These are phyloP conservation scores for Periophthalmodon schlosseri DNA, from an alignment of 2,113 vertebrate species.

Conservation along the genomic window DNA sequence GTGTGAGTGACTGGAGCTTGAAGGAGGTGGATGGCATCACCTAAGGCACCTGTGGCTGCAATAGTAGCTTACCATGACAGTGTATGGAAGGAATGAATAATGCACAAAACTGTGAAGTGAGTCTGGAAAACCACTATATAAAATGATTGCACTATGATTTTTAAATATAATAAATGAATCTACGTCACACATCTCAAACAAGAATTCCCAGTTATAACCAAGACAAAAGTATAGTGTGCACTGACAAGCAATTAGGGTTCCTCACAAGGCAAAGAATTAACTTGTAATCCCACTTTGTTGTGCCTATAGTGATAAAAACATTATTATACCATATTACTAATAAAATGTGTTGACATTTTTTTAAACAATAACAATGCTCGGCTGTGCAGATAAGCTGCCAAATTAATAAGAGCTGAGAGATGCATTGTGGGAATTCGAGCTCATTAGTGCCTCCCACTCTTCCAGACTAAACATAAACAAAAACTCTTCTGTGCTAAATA, in stretches of 20 bases:
- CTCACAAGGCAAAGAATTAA: background rate
- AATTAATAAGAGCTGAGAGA: slow-evolving; percentile 1
- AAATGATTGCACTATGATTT: too few species aligned
- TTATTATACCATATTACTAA: background rate
- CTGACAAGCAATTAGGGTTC: background rate
- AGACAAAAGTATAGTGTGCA: background rate
- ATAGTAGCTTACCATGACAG: too few species aligned
- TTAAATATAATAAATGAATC: too few species aligned
- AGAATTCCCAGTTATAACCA: too few species aligned
- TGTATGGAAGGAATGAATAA: too few species aligned
- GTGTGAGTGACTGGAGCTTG: too few species aligned
- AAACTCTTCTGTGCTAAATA: slow-evolving; percentile 1
- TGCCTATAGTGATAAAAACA: slow-evolving; percentile 12
- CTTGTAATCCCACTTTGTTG: background rate
- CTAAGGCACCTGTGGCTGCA: too few species aligned
- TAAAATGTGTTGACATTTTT: slow-evolving; percentile 1
- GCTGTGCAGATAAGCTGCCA: background rate
- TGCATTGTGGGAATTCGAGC: slow-evolving; percentile 6
- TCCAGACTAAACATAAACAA: slow-evolving; percentile 2
- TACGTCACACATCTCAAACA: too few species aligned
- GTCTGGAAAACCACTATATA: too few species aligned
- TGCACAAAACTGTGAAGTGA: too few species aligned
- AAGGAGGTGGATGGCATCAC: too few species aligned
- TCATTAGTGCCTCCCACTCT: slow-evolving; percentile 17
- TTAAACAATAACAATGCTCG: background rate